Evolutionary conservation across 1,140 invertebrate species (phyloP), one percentile per base, ranked within the genome.

Genomic region (Bathynomus jamesi): DNA sequence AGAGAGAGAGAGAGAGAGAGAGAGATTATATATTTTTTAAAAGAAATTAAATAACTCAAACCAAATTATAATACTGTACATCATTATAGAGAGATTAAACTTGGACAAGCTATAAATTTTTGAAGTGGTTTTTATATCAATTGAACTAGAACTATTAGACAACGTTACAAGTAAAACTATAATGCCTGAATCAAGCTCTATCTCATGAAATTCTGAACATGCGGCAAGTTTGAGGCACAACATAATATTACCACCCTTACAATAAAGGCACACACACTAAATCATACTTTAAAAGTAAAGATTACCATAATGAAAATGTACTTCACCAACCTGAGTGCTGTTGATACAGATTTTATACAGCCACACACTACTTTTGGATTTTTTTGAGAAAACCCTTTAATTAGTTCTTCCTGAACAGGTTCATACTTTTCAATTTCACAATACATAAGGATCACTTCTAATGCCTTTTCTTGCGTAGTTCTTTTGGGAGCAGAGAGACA

Each of bases 361-460:
- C 89, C 93, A 3, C 90, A 83, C 4, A 95, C 91, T 74, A 96
- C 92, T 85, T 98, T 98, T 0, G 96, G 96, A 83, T 96, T 96
- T 82, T 99, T 99, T 70, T 90, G 89, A 40, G 82, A 79, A 81
- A 96, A 89, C 28, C 95, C 95, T 84, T 96, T 96, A 3, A 96
- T 83, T 5, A 98, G 83, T 83, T 96, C 94, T 79, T 98, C 95
- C 81, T 92, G 84, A 0, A 95, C 93, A 46, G 88, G 81, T 78
- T 98, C 95, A 74, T 93, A 90, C 82, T 96, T 97, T 80, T 99
- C 96, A 78, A 96, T 94, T 85, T 99, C 95, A 78, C 98, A 87
- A 80, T 91, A 97, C 91, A 96, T 94, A 61, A 98, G 84, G 2
- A 89, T 88, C 69, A 98, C 89, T 81, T 96, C 94, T 53, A 91